These are phyloP conservation scores for Numenius phaeopus DNA, from an alignment of 2,797 vertebrate species.

Conservation along the genomic window DNA sequence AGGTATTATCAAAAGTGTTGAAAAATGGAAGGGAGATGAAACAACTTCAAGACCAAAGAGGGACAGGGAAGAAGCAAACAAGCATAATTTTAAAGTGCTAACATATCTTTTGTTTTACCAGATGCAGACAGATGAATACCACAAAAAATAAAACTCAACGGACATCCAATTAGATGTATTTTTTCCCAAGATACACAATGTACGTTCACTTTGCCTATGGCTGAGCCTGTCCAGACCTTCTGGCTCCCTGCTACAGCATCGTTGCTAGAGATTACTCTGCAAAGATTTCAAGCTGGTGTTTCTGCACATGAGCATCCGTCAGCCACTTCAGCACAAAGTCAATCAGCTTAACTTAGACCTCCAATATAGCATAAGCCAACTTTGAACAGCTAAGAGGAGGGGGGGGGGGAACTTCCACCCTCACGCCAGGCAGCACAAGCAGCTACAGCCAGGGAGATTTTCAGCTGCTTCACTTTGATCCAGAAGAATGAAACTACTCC, in stretches of 20 bases:
- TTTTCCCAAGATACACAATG: rapidly evolving
- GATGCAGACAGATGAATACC: neutral
- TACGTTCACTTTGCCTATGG: neutral
- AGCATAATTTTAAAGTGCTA: neutral
- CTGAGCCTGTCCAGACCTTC: neutral
- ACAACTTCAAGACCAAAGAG: neutral
- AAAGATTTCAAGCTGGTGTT: neutral
- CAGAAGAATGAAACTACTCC: neutral
- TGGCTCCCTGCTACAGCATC: neutral
- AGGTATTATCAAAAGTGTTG: neutral
- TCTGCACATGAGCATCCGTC: neutral
- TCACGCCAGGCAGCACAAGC: neutral
- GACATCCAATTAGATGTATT: neutral
- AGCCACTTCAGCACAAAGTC: neutral
- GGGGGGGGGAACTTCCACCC: neutral
- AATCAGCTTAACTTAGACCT: neutral
- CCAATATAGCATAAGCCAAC: neutral
- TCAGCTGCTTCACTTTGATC: neutral
- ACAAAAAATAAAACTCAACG: neutral
- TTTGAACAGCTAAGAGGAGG: neutral
- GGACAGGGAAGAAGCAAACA: neutral
- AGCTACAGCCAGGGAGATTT: neutral
- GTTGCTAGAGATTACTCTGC: neutral
- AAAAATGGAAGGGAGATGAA: neutral
- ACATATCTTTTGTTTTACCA: neutral